Evolutionary conservation across 1,140 invertebrate species (phyloP).

Genomic region (Macrotrachela quadricornifera): DNA sequence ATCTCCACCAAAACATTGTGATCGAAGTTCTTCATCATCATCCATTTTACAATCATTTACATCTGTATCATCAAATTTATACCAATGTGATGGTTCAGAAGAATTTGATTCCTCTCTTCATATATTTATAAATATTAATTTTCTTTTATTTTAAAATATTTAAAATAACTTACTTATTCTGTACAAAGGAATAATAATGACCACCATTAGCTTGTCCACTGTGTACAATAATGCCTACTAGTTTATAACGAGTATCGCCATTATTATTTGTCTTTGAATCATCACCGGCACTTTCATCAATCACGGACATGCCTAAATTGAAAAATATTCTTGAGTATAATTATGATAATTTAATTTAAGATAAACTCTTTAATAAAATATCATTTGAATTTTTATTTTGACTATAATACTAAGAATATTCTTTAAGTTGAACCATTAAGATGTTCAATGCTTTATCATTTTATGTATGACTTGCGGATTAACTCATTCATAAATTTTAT

Average conservation of each 20-base stretch:
- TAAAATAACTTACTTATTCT: neutral
- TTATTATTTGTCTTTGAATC: neutral
- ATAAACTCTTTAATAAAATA: too few relatives aligned
- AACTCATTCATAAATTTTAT: too few relatives aligned
- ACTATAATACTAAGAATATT: neutral
- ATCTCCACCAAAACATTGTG: neutral
- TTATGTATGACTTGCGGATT: too few relatives aligned
- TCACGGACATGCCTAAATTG: too few relatives aligned
- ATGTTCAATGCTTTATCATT: too few relatives aligned
- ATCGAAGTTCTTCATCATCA: constrained; percentile 47
- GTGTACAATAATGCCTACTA: constrained; percentile 88
- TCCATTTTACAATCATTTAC: constrained; percentile 82
- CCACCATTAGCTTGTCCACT: constrained; percentile 87
- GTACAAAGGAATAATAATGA: constrained; percentile 92
- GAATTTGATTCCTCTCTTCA: constrained; percentile 19
- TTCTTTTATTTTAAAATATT: neutral
- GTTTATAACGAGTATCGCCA: constrained; percentile 46
- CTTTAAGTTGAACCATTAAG: too few relatives aligned
- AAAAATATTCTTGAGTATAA: too few relatives aligned
- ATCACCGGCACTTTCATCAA: neutral
- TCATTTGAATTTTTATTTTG: neutral
- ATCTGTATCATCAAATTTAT: constrained; percentile 93
- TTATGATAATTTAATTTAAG: too few relatives aligned
- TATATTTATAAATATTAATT: constrained; percentile 39
- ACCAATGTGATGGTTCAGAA: constrained; percentile 43